These are phyloP conservation scores for Lagorchestes hirsutus DNA, from an alignment of 2,797 vertebrate genomes.

Conservation along the genomic window DNA sequence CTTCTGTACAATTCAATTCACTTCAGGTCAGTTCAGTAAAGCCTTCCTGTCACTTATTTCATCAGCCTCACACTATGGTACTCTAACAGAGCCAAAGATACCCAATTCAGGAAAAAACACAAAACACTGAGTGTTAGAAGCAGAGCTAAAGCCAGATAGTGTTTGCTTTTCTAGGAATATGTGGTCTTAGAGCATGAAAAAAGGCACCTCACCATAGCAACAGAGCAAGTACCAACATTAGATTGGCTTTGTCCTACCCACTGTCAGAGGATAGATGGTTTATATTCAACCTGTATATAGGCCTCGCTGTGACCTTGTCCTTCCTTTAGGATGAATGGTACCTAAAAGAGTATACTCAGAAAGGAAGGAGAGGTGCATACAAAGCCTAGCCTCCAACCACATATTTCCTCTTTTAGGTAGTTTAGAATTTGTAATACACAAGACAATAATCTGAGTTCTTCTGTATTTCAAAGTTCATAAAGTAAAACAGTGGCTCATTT, in stretches of 20 bases:
- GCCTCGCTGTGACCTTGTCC: neutral
- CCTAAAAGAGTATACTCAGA: constrained; percentile 7
- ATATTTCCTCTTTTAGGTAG: neutral
- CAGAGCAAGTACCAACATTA: constrained; percentile 30
- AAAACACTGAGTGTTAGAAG: neutral
- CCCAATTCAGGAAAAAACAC: neutral
- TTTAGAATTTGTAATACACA: constrained; percentile 28
- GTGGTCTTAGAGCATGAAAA: constrained; percentile 32
- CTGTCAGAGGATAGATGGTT: neutral
- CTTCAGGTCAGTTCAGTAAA: neutral
- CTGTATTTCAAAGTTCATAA: constrained; percentile 18
- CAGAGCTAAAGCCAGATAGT: neutral
- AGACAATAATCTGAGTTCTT: neutral
- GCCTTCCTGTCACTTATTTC: neutral
- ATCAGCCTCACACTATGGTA: neutral
- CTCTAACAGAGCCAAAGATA: neutral
- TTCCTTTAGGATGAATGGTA: constrained; percentile 15
- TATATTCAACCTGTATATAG: constrained; percentile 5
- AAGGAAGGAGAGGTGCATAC: constrained; percentile 22
- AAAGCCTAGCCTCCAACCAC: constrained; percentile 10
- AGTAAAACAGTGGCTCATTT: constrained; percentile 30
- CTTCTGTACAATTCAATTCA: neutral
- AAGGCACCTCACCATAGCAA: constrained; percentile 46
- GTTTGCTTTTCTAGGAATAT: constrained; percentile 25
- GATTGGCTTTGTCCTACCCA: neutral